phyloP scores from a whole-genome alignment of 1,140 invertebrate species.

The Carposina sasakii region DNA sequence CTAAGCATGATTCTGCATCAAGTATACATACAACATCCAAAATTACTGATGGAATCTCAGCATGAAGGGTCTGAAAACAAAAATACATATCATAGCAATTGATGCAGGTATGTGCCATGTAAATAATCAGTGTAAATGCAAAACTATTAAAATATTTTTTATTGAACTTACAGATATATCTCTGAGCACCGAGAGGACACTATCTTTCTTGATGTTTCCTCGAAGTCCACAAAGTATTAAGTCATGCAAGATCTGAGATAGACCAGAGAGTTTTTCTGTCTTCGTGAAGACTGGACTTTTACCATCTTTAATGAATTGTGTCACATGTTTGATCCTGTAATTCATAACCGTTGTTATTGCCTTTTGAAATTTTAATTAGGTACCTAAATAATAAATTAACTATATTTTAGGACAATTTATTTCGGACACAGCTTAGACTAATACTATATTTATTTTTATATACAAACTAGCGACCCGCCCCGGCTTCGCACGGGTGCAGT shows the following conservation, averaged over 20 bases:
- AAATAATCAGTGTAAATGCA: background rate
- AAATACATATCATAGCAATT: background rate
- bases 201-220: constrained; percentile 81
- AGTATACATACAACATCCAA: constrained; percentile 85
- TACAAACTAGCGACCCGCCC: too few relatives aligned
- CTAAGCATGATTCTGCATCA: constrained; percentile 82
- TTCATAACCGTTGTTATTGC: too few relatives aligned
- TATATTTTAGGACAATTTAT: too few relatives aligned
- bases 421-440: too few relatives aligned
- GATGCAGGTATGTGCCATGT: background rate
- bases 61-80: constrained; percentile 77
- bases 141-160: background rate
- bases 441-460: too few relatives aligned
- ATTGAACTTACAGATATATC: constrained; percentile 78
- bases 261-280: constrained; percentile 64
- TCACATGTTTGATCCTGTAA: constrained; percentile 73
- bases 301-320: constrained; percentile 70
- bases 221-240: constrained; percentile 80
- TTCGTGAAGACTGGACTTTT: constrained; percentile 72
- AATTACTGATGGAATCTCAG: constrained; percentile 83
- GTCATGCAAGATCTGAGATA: constrained; percentile 74
- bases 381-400: too few relatives aligned
- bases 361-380: too few relatives aligned
- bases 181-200: constrained; percentile 76
- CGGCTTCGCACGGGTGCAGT: too few relatives aligned